These are phyloP conservation scores for Toxonevra muliebris DNA, from an alignment of 2,888 invertebrate genomes.

Conservation along the genomic window DNA sequence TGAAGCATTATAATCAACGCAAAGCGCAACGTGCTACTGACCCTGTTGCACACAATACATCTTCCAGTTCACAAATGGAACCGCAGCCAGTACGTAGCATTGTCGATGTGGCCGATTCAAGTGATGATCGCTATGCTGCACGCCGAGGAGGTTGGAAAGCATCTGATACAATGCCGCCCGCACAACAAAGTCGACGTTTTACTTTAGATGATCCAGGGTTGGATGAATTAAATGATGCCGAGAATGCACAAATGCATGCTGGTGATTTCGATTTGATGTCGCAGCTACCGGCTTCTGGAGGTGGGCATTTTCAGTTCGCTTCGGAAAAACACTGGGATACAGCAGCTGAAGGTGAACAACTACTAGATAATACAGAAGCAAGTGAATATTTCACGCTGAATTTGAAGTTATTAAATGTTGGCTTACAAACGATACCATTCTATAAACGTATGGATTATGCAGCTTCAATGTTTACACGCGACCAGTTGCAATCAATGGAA, in stretches of 20 bases:
- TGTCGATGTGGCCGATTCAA: constrained; percentile 62
- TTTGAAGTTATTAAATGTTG: constrained; percentile 60
- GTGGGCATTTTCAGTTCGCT: constrained; percentile 64
- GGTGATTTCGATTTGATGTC: constrained; percentile 63
- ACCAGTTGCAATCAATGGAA: constrained; percentile 56
- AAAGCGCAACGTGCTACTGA: constrained; percentile 18
- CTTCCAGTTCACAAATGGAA: constrained; percentile 52
- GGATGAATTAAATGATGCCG: constrained; percentile 44
- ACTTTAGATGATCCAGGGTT: constrained; percentile 40
- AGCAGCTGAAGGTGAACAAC: constrained; percentile 50
- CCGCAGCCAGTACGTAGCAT: constrained; percentile 51
- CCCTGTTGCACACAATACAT: constrained; percentile 43
- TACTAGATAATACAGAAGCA: constrained; percentile 54
- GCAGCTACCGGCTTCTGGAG: constrained; percentile 59
- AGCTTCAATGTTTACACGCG: constrained; percentile 61
- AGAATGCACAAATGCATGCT: constrained; percentile 56
- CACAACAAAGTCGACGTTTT: constrained; percentile 43
- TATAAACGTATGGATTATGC: constrained; percentile 64
- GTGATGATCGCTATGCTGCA: constrained; percentile 55
- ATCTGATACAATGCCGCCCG: constrained; percentile 23
- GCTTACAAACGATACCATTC: constrained; percentile 66
- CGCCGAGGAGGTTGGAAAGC: constrained; percentile 39
- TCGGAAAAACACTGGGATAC: constrained; percentile 65
- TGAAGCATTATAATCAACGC: constrained; percentile 49
- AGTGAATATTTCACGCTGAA: constrained; percentile 65